phyloP scores from a whole-genome alignment of 2,888 invertebrate species.

The Lysandra coridon region DNA sequence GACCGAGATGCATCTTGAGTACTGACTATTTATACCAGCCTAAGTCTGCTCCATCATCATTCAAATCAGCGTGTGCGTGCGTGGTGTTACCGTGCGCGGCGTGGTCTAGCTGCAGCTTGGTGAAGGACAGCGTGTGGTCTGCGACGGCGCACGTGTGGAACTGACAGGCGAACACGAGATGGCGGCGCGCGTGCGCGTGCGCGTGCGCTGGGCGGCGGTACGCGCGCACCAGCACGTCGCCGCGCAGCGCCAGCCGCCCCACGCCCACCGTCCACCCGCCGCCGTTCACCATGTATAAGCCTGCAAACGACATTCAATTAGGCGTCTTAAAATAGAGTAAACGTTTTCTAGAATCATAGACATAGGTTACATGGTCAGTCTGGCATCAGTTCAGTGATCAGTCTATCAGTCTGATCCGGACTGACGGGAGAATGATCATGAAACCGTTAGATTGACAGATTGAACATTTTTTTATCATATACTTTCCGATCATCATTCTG shows the following conservation, averaged over 20 bases:
- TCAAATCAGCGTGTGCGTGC: conserved; percentile 31
- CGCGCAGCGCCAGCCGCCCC: conserved; percentile 85
- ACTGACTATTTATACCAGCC: no score
- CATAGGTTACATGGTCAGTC: no score
- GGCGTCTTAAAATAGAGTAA: neutral
- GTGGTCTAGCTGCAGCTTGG: conserved; percentile 92
- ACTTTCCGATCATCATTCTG: no score
- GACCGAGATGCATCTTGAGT: no score
- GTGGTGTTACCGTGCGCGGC: conserved; percentile 86
- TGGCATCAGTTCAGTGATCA: no score
- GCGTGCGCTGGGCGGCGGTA: conserved; percentile 84
- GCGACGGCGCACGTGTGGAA: conserved; percentile 97
- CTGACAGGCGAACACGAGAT: conserved; percentile 92
- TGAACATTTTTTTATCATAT: no score
- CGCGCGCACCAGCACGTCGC: conserved; percentile 95
- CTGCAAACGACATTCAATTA: conserved; percentile 51
- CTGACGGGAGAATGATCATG: no score
- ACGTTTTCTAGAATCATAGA: neutral
- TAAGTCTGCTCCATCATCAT: neutral
- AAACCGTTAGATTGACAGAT: no score
- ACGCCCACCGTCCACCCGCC: conserved; percentile 83
- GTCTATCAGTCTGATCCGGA: no score
- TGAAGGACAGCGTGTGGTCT: conserved; percentile 91
- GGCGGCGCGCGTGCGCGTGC: conserved; percentile 59
- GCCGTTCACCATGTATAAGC: conserved; percentile 86